Evolutionary conservation across 35 echinoderm and acorn worm genomes (phyloP).

Genomic region (Apostichopus parvimensis): DNA sequence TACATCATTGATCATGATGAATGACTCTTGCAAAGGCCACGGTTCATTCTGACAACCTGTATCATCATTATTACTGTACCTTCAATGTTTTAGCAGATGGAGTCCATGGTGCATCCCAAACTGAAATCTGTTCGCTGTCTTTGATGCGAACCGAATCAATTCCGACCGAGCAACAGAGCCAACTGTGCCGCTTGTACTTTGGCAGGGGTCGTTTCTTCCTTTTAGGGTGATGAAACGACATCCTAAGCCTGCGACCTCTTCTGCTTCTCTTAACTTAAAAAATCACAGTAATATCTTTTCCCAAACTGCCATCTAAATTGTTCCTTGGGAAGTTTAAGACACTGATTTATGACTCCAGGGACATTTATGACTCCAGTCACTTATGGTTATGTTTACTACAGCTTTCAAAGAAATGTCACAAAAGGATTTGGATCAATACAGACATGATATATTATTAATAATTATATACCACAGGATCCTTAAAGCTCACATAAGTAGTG

Average conservation of each 20-base stretch:
- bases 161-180: constrained; percentile 70
- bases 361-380: neutral
- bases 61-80: neutral
- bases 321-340: neutral
- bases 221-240: constrained; percentile 23
- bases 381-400: neutral
- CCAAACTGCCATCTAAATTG: neutral
- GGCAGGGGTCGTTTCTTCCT: constrained; percentile 23
- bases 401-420: too few species aligned
- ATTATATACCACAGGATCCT: too few species aligned
- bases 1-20: neutral
- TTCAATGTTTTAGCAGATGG: constrained; percentile 20
- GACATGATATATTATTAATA: too few species aligned
- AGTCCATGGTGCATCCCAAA: constrained; percentile 54
- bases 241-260: neutral
- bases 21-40: neutral
- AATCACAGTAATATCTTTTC: neutral
- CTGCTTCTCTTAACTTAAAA: neutral
- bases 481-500: too few species aligned
- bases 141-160: constrained; percentile 65
- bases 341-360: neutral
- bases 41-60: neutral
- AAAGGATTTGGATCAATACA: too few species aligned
- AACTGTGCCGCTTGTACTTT: constrained; percentile 71
- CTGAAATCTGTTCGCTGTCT: constrained; percentile 54